phyloP scores from a whole-genome alignment of 2,888 invertebrate species.

The Drosophila monieri region DNA sequence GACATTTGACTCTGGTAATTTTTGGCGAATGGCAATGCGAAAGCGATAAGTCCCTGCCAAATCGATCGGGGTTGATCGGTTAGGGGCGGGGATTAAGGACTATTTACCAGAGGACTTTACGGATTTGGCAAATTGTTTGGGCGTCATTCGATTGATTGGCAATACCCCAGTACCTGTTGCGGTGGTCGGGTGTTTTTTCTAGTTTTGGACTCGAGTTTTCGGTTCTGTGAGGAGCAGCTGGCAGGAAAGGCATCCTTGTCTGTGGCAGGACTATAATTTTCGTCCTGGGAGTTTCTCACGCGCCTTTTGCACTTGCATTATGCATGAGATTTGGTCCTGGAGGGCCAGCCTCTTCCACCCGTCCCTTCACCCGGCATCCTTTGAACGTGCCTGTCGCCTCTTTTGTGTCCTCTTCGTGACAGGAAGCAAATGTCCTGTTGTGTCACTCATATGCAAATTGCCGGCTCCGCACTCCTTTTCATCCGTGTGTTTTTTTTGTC shows the following conservation, averaged over 20 bases:
- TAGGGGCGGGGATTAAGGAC: constrained; percentile 25
- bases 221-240: constrained; percentile 15
- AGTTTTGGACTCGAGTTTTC: no score
- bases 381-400: constrained; percentile 61
- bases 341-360: constrained; percentile 29
- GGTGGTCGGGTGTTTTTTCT: background rate
- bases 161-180: constrained; percentile 55
- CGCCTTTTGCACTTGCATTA: constrained; percentile 65
- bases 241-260: constrained; percentile 7
- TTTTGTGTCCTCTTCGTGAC: constrained; percentile 52
- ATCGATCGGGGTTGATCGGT: constrained; percentile 66
- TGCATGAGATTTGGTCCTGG: constrained; percentile 61
- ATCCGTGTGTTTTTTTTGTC: constrained; percentile 13
- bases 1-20: constrained; percentile 76
- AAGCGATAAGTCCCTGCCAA: constrained; percentile 30
- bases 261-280: constrained; percentile 34
- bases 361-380: constrained; percentile 31
- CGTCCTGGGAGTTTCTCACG: constrained; percentile 65
- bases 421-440: constrained; percentile 78
- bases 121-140: constrained; percentile 58
- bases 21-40: constrained; percentile 55
- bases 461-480: constrained; percentile 46
- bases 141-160: constrained; percentile 38
- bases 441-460: constrained; percentile 81
- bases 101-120: constrained; percentile 11